These are phyloP conservation scores for Acleris cristana DNA, from an alignment of 2,888 invertebrate genomes.

Conservation along the genomic window DNA sequence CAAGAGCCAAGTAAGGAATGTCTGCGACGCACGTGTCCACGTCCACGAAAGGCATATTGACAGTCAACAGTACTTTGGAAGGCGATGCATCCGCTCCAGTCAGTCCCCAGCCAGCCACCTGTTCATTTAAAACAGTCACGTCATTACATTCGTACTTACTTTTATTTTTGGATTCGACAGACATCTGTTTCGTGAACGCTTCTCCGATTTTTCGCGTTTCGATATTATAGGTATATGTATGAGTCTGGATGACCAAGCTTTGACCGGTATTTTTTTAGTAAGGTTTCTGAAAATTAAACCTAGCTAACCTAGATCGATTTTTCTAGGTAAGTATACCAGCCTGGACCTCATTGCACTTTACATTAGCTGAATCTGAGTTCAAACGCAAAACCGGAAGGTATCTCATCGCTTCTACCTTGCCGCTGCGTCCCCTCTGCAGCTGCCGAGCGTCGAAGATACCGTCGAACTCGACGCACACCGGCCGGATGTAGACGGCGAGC, in stretches of 20 bases:
- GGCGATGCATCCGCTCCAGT: not conserved
- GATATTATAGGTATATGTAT: no score
- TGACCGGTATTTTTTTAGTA: no score
- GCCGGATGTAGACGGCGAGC: slow-evolving; percentile 5
- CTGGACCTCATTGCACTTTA: no score
- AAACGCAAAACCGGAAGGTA: no score
- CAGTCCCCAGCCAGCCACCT: slow-evolving; percentile 4
- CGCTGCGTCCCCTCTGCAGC: slow-evolving; percentile 10
- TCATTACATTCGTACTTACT: no score
- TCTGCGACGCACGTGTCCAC: not conserved
- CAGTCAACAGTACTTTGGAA: not conserved
- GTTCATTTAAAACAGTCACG: not conserved
- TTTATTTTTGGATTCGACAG: no score
- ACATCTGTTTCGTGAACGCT: not conserved
- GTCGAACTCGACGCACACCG: slow-evolving; percentile 28
- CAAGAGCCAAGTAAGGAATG: not conserved
- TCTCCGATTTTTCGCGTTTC: no score
- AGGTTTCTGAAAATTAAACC: no score
- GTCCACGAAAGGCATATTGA: not conserved
- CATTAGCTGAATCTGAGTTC: no score
- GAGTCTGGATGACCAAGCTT: no score
- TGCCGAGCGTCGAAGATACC: slow-evolving; percentile 15
- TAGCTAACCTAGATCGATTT: no score
- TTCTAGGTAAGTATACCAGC: no score
- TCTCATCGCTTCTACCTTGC: slow-evolving; percentile 8